Base-by-base conservation (phyloP, 2,888 invertebrate genomes). In the Schizaphis graminum region DNA sequence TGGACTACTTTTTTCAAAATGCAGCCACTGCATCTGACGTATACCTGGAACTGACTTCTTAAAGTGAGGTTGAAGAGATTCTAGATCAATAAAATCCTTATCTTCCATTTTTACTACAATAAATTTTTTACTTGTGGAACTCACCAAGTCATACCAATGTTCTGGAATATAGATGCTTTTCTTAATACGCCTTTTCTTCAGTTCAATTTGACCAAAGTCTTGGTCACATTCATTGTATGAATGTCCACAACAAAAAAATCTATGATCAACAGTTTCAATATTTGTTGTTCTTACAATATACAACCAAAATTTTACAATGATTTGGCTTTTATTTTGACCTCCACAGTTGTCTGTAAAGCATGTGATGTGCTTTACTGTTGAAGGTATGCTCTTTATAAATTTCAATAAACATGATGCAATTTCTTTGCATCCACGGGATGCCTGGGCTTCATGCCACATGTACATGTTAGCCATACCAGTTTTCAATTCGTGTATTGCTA, bases 381-480 rank as follows among this genome's bases (percentile, higher is more conserved):
- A 41, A 86, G 94, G 94, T 49, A 95, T 85, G 56, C 67, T 41
- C 11, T 94, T 91, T 10, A 95, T 91, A 89, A 77, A 95, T 92
- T 95, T 94, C 44, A 95, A 94, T 47, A 95, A 88, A 93, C 95
- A 95, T 44, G 95, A 95, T 44, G 87, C 94, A 35, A 95, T 95
- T 94, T 95, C 95, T 61, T 95, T 47, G 57, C 94, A 95, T 44
- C 95, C 94, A 91, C 94, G 85, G 28, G 92, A 84, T 84, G 94
- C 94, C 93, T 95, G 94, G 10, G 94, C 95, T 92, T 95, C 94
- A 93, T 95, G 87, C 94, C 95, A 95, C 89, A 95, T 94, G 87
- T 92, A 95, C 95, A 95, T 95, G 44, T 16, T 35, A 61, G 89
- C 94, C 47, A 35, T 87, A 35, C 91, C 94, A 88, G 57, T 91